phyloP scores from a whole-genome alignment of 2,113 vertebrate genomes.

The Eublepharis macularius region DNA sequence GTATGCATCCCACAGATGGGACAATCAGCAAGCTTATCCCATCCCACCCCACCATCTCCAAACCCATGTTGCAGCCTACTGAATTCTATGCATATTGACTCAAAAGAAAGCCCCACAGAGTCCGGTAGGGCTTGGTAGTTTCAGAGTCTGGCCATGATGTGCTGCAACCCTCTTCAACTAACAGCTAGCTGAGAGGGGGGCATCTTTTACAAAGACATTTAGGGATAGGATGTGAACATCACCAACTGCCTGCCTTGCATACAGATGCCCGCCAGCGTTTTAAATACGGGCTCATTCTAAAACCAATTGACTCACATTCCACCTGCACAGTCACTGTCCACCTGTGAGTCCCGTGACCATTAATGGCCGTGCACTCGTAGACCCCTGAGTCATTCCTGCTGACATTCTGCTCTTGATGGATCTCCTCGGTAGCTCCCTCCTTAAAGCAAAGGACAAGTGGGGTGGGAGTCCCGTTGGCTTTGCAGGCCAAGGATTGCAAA shows the following conservation, averaged over 20 bases:
- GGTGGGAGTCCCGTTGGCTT: constrained; percentile 53
- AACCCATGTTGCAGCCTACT: no score
- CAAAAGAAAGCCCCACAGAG: no score
- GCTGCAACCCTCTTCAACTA: no score
- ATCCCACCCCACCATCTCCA: no score
- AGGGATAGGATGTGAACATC: no score
- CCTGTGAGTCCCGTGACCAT: constrained; percentile 33
- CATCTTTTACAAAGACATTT: no score
- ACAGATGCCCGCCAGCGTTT: not conserved
- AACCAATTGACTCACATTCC: constrained; percentile 58
- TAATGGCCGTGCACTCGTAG: constrained; percentile 64
- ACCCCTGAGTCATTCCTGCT: constrained; percentile 63
- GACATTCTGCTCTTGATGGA: constrained; percentile 28
- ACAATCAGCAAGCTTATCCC: no score
- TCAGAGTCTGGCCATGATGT: no score
- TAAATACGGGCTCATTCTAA: not conserved
- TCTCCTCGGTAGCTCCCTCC: not conserved
- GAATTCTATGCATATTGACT: no score
- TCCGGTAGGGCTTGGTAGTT: no score
- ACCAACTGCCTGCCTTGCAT: not conserved
- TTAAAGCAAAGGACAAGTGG: constrained; percentile 55
- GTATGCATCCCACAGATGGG: no score
- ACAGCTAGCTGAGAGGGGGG: no score
- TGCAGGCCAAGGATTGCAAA: constrained; percentile 13
- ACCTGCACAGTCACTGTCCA: constrained; percentile 54